Evolutionary conservation across 2,113 vertebrate genomes (phyloP), one percentile per base, ranked within the genome.

Genomic region (Anarhynchus alexandrinus): DNA sequence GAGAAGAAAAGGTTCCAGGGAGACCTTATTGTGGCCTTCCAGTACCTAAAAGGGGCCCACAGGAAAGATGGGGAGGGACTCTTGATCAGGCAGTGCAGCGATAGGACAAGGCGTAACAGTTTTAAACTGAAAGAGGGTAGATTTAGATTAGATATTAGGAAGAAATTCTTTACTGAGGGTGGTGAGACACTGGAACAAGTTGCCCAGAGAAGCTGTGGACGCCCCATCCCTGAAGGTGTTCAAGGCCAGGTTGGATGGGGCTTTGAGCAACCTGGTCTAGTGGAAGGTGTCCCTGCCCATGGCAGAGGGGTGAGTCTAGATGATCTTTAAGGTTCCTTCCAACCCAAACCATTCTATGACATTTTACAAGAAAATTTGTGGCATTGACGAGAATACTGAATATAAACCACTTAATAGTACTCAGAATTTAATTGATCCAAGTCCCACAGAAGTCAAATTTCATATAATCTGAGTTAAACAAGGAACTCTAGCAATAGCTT

Each of bases 71-170:
- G 11, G 9, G 12, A 52, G 25, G 34, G 32, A 15, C 5, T 43
- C 5, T 11, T 23, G 22, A 13, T 5, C 2, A 42, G 36, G 5
- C 7, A 6, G 2, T 11, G 23, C 5, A 40, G n/a, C 5, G 17
- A 40, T 8, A 51, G 11, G 29, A 59, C 0, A 1, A 17, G 14
- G 19, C 2, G 5, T 16, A 49, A 70, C 0, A 2, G 3, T 2
- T 43, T 42, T 16, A 52, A 52, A n/a, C 11, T 42, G 22, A 12
- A 69, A 36, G 34, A 34, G 8, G 8, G n/a, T 12, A 34, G n/a
- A 40, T 59, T 49, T 10, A 49, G 13, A 10, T 29, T 26, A 38
- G 12, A 4, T 20, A 30, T 19, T 12, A 17, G 23, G 30, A 54
- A 54, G 30, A 80, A 80, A n/a, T 54, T 13, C 6, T 58, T 69